These are phyloP conservation scores for Sylvilagus floridanus DNA, from an alignment of 2,797 vertebrate genomes.

Conservation along the genomic window DNA sequence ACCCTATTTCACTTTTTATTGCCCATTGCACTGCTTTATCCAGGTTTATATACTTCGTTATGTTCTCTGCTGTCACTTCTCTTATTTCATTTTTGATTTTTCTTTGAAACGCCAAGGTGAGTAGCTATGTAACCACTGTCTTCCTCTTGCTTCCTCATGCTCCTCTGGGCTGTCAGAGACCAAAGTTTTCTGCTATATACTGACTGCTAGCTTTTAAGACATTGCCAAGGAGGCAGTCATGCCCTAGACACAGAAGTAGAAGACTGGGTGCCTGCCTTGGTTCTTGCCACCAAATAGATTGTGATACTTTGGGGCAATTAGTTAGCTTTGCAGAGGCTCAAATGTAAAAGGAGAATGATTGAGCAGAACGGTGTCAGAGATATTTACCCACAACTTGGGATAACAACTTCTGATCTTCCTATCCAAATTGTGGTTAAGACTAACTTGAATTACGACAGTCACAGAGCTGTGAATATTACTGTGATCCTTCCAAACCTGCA, in stretches of 20 bases:
- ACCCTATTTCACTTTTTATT: conserved; percentile 78
- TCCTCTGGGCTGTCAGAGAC: not conserved
- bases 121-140: not conserved
- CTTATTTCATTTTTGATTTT: conserved; percentile 78
- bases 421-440: not conserved
- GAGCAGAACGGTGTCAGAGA: not conserved
- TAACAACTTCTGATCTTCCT: not conserved
- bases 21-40: conserved; percentile 58
- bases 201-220: not conserved
- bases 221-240: not conserved
- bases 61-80: conserved; percentile 67
- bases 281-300: not conserved
- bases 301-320: not conserved
- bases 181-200: not conserved
- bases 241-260: not conserved
- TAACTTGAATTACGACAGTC: not conserved
- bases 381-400: not conserved
- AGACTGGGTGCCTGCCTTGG: not conserved
- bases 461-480: not conserved
- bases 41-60: conserved; percentile 77
- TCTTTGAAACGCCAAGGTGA: not conserved
- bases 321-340: not conserved
- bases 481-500: not conserved
- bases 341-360: not conserved
- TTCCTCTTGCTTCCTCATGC: not conserved